phyloP scores from a whole-genome alignment of 2,797 vertebrate species.

The Urophycis tenuis region DNA sequence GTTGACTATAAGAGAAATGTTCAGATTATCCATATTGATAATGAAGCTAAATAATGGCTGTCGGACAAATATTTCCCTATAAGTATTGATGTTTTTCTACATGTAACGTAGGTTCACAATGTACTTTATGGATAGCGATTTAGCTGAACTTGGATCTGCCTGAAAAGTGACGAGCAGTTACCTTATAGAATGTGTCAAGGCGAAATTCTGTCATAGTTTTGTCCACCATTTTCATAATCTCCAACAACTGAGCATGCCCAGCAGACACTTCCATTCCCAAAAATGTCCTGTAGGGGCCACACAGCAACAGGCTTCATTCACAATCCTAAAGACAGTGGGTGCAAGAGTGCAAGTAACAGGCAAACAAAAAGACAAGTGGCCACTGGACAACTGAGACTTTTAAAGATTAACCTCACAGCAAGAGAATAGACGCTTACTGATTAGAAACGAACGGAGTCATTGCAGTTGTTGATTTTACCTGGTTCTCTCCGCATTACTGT shows the following conservation, averaged over 20 bases:
- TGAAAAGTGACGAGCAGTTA: slow-evolving; percentile 35
- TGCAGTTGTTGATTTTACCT: slow-evolving; percentile 66
- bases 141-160: neutral
- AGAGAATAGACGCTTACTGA: neutral
- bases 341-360: neutral
- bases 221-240: slow-evolving; percentile 76
- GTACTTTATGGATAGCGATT: neutral
- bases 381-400: neutral
- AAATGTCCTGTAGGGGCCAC: slow-evolving; percentile 50
- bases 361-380: neutral
- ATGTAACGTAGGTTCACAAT: neutral
- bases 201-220: slow-evolving; percentile 77
- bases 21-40: neutral
- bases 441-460: neutral
- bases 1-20: neutral
- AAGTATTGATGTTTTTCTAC: neutral
- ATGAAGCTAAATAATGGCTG: neutral
- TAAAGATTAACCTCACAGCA: neutral
- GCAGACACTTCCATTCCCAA: slow-evolving; percentile 67
- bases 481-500: slow-evolving; percentile 86
- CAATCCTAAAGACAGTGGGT: neutral
- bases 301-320: neutral
- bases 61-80: no score
- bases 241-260: slow-evolving; percentile 74
- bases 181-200: slow-evolving; percentile 83